Conservation (phyloP, 1,140 invertebrate species). For the Brachionus calyciflorus region DNA sequence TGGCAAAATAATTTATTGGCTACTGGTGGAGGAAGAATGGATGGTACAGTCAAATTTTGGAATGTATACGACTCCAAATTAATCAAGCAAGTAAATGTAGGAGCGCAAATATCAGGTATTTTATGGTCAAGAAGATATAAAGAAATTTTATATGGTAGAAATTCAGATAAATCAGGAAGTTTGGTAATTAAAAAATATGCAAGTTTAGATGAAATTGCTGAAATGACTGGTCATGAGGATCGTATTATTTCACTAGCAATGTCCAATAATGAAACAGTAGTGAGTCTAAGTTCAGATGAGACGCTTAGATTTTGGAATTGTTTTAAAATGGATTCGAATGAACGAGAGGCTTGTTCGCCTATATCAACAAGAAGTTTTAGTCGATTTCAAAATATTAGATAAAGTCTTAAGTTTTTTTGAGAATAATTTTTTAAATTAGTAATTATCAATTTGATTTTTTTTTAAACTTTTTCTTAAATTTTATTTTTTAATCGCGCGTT, state of each 20-base stretch:
- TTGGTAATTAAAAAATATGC: conserved; percentile 95
- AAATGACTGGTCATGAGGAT: conserved; percentile 73
- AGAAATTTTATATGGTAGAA: conserved; percentile 90
- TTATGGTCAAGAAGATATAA: conserved; percentile 88
- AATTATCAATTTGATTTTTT: too few species aligned
- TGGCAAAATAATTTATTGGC: conserved; percentile 85
- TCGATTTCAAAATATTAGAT: conserved; percentile 31
- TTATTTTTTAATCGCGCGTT: too few species aligned
- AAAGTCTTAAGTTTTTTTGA: neutral
- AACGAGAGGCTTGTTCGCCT: neutral
- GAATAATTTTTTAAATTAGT: neutral
- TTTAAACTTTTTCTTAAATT: too few species aligned
- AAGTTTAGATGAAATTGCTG: conserved; percentile 70
- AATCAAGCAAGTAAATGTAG: neutral
- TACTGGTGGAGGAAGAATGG: conserved; percentile 90
- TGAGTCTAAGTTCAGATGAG: conserved; percentile 90
- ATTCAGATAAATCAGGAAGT: conserved; percentile 88
- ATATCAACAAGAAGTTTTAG: neutral
- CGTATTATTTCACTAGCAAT: conserved; percentile 84
- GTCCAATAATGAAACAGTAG: conserved; percentile 85
- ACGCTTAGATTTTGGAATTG: conserved; percentile 92
- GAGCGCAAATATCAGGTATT: conserved; percentile 75
- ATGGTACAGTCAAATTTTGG: conserved; percentile 74
- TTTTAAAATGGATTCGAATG: conserved; percentile 63
- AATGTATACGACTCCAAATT: conserved; percentile 76